Base-by-base conservation (phyloP, 2,797 vertebrate genomes). In the Dromococcyx pavoninus region DNA sequence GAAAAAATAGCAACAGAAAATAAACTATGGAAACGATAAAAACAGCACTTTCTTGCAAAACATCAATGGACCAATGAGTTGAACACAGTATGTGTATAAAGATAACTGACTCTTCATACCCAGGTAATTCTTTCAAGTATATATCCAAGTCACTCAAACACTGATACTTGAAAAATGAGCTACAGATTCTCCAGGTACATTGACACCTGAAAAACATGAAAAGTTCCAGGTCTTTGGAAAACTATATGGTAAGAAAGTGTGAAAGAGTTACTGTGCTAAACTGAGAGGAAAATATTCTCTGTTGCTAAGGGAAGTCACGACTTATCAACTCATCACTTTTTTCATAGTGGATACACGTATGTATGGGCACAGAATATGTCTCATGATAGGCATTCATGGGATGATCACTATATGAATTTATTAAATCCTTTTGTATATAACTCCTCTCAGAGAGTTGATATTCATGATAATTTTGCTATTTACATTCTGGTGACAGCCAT, bases 231-330 rank as follows among this genome's bases (percentile, higher is more conserved):
- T n/a, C 17, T 80, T 48, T 69, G 48, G 44, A 94, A 86, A 84
- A 75, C 43, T 65, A 22, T 14, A 27, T 28, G 17, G n/a, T 57
- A 84, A 87, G 48, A 86, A 84, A 86, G 6, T 32, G 53, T 24
- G 48, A 71, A 92, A 65, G 41, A 85, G 11, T 46, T 69, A 41
- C 75, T 77, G 37, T 44, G 95, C 75, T 92, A 93, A 95, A 86
- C 81, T 15, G 41, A 65, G 72, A 89, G 27, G 61, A 83, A 89
- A 92, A 93, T 56, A 86, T 54, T 72, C 85, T 89, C 85, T 83
- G 94, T 91, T 93, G 93, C 95, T 94, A 95, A 83, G 95, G 65
- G 54, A 89, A 95, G 66, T 62, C 62, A 69, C 37, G 72, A 37
- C 65, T 90, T 75, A 61, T 77, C 89, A 94, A 71, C 43, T 90